Evolutionary conservation across 1,140 invertebrate genomes (phyloP).

Genomic region (Drosophila tsacasi): DNA sequence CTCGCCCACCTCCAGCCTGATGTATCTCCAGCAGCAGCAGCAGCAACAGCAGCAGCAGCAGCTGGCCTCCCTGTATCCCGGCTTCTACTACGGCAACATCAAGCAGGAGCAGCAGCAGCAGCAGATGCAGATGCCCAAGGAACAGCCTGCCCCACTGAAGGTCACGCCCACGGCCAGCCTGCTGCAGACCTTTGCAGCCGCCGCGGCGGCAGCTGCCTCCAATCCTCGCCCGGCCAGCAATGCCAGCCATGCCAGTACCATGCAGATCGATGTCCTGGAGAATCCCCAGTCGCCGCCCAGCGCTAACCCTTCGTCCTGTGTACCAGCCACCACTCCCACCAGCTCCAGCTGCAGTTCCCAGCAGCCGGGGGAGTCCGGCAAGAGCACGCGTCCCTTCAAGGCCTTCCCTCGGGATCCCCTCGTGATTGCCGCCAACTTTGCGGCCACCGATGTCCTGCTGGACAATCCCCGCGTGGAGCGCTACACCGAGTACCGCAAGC

Average conservation of each 20-base stretch:
- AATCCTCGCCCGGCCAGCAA: slow-evolving; percentile 65
- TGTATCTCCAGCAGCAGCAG: slow-evolving; percentile 67
- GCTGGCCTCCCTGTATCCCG: slow-evolving; percentile 71
- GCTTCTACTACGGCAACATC: slow-evolving; percentile 67
- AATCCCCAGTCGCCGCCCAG: slow-evolving; percentile 56
- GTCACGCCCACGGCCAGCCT: slow-evolving; percentile 62
- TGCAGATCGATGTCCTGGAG: slow-evolving; percentile 74
- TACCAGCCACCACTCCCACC: slow-evolving; percentile 60
- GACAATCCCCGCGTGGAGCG: slow-evolving; percentile 87
- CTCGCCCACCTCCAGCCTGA: slow-evolving; percentile 71
- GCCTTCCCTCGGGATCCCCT: slow-evolving; percentile 90
- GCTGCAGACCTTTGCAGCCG: slow-evolving; percentile 70
- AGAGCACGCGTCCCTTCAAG: slow-evolving; percentile 88
- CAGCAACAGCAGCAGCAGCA: slow-evolving; percentile 53
- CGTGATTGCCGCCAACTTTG: slow-evolving; percentile 86
- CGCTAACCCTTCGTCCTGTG: not conserved
- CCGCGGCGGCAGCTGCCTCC: slow-evolving; percentile 58
- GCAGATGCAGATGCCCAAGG: not conserved
- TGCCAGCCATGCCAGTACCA: slow-evolving; percentile 72
- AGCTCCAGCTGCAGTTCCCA: slow-evolving; percentile 41
- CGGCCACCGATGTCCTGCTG: slow-evolving; percentile 85
- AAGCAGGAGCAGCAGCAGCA: slow-evolving; percentile 60
- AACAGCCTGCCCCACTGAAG: slow-evolving; percentile 9
- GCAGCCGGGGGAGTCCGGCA: slow-evolving; percentile 33
- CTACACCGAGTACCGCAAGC: slow-evolving; percentile 89